Base-by-base conservation (phyloP, 2,888 invertebrate genomes). In the Caenorhabditis uteleia region DNA sequence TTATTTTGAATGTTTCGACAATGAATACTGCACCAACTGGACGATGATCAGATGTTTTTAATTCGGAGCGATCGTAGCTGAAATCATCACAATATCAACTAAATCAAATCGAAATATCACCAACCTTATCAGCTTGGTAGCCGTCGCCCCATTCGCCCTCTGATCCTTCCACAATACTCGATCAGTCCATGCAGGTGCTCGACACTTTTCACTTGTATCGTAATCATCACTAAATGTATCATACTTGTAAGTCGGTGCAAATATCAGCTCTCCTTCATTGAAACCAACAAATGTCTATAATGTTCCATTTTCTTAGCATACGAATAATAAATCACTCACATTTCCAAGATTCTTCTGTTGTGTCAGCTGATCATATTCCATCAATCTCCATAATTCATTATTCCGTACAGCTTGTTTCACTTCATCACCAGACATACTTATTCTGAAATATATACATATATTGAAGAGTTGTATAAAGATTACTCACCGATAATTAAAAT, bases 171-270 rank as follows among this genome's bases (percentile, higher is more conserved):
- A 97, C 57, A 98, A 86, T n/a, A 98, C 88, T 65, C 98, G 88
- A 85, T 98, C 98, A 0, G 98, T 98, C 95, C 95, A 98, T 4
- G 98, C 97, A 0, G 98, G 98, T 1, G 65, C 60, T 26, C 73
- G 67, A 47, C 73, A 73, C 85, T 98, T 98, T 84, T 99, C 98
- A 83, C 95, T 95, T 0, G 98, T 97, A 84, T 98, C 98, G 84
- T 95, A 98, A 85, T 97, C 95, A 84, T 97, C 94, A 79, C 94
- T 95, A 84, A 97, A 97, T 54, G 95, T 86, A 86, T 98, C 98
- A 84, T 98, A 98, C 84, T 98, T 99, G 85, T 98, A 98, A 0
- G 98, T 98, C 0, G 98, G 98, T 14, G 91, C 89, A 84, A 98
- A 98, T 40, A 88, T 89, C 29, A 95, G 89, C 49, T 90, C 89